Percentiles rank a stretch among this genome's conserved stretches.
Conservation (phyloP, 2,113 vertebrate genomes). For the Microtus pennsylvanicus region DNA sequence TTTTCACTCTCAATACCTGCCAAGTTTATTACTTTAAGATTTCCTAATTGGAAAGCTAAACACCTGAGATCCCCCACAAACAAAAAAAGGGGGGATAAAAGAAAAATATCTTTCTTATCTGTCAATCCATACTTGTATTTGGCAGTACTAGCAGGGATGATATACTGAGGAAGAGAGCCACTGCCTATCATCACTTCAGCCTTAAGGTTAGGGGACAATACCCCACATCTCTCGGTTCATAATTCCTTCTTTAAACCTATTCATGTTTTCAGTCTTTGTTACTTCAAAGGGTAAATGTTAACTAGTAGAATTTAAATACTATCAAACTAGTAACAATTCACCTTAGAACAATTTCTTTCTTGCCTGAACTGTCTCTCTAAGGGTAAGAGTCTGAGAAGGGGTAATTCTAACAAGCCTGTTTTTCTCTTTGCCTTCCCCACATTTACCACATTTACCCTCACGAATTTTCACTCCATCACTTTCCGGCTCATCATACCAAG, state of each 20-base stretch:
- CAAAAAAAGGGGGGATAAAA: neutral
- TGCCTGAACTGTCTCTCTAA: neutral
- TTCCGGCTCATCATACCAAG: neutral
- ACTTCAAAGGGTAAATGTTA: slow-evolving; percentile 36
- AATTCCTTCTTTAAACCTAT: neutral
- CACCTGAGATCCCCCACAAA: neutral
- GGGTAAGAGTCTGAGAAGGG: neutral
- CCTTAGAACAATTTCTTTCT: slow-evolving; percentile 44
- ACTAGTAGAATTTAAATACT: slow-evolving; percentile 37
- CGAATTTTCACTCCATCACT: neutral
- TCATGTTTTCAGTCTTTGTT: slow-evolving; percentile 10
- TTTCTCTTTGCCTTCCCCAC: neutral
- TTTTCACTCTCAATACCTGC: neutral
- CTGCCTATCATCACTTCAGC: slow-evolving; percentile 10
- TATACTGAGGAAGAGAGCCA: neutral
- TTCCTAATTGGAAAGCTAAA: neutral
- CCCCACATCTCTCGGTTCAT: neutral
- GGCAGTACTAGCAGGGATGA: neutral
- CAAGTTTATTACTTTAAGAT: neutral
- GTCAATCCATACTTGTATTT: neutral
- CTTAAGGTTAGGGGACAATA: neutral
- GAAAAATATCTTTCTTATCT: neutral
- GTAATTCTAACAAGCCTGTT: neutral
- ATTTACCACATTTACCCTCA: slow-evolving; percentile 25
- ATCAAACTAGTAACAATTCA: slow-evolving; percentile 16